These are phyloP conservation scores for Lophura nycthemera DNA, from an alignment of 2,113 vertebrate genomes.

Conservation along the genomic window DNA sequence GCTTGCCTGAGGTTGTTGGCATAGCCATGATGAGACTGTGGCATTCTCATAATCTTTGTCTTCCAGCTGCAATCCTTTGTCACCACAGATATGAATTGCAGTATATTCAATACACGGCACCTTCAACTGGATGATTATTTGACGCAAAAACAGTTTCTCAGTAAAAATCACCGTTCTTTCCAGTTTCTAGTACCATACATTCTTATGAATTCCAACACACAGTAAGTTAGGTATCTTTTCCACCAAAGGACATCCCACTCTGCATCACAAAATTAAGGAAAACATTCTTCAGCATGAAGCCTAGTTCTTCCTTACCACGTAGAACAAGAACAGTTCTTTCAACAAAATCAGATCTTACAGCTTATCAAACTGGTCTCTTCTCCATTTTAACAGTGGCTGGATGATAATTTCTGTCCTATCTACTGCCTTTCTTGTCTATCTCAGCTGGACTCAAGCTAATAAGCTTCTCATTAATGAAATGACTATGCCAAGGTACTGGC, in stretches of 20 bases:
- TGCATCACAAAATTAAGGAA: not conserved
- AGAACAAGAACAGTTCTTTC: not conserved
- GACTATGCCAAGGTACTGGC: conserved; percentile 49
- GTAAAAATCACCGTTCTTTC: not conserved
- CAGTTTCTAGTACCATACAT: not conserved
- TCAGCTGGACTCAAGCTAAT: conserved; percentile 46
- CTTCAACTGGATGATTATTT: not conserved
- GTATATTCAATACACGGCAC: not conserved
- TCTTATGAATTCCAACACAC: not conserved
- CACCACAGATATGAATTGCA: not conserved
- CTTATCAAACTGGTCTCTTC: conserved; percentile 2
- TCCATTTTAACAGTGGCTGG: not conserved
- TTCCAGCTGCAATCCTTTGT: not conserved
- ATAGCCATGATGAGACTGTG: not conserved
- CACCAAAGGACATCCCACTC: not conserved
- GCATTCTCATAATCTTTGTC: not conserved
- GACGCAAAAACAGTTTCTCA: not conserved
- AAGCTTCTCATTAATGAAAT: conserved; percentile 56
- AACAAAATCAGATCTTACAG: not conserved
- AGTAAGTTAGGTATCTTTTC: not conserved
- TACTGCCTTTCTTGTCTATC: not conserved
- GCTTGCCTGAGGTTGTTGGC: not conserved
- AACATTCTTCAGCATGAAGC: not conserved
- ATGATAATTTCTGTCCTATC: not conserved
- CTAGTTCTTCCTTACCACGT: not conserved